These are phyloP conservation scores for Mormoops blainvillei DNA, from an alignment of 2,113 vertebrate genomes.

Conservation along the genomic window DNA sequence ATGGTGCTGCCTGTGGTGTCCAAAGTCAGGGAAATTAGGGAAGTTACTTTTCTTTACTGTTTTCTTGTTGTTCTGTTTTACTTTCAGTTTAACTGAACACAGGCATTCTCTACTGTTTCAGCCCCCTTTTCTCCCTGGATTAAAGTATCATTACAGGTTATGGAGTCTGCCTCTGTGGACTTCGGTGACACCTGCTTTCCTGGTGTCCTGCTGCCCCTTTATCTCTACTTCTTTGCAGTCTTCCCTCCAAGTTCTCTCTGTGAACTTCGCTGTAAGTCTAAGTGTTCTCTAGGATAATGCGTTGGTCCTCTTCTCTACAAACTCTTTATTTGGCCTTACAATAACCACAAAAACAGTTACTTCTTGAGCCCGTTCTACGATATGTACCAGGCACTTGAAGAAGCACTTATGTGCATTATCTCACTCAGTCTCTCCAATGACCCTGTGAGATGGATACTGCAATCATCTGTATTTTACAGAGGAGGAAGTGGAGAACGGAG, in stretches of 20 bases:
- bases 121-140: neutral
- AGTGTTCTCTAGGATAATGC: neutral
- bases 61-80: neutral
- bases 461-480: neutral
- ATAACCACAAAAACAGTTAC: neutral
- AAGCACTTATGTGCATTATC: neutral
- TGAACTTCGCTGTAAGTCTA: neutral
- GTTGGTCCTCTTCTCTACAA: neutral
- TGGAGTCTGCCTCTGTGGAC: neutral
- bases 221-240: neutral
- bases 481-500: neutral
- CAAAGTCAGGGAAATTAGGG: neutral
- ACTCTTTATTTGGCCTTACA: neutral
- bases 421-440: neutral
- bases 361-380: neutral
- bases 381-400: neutral
- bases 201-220: neutral
- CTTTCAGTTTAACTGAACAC: neutral
- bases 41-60: neutral
- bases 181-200: neutral
- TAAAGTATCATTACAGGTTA: neutral
- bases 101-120: neutral
- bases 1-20: neutral
- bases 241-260: neutral
- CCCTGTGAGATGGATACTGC: neutral